Conservation (phyloP, 2,888 invertebrate species). For the Ligdia adustata region DNA sequence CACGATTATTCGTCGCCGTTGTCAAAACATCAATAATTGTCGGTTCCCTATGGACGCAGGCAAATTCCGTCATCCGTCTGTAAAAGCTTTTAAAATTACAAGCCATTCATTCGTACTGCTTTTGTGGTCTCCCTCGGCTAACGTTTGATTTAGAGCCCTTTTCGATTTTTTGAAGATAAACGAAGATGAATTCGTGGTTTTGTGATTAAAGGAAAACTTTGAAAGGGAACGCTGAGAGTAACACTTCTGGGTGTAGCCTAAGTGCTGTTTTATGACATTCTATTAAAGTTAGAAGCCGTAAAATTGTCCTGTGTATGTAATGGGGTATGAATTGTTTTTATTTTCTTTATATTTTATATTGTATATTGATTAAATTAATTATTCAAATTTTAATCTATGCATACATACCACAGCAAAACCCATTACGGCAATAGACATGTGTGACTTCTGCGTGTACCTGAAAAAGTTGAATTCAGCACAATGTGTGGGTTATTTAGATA, state of each 20-base stretch:
- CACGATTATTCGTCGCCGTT: constrained; percentile 58
- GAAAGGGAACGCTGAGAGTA: background rate
- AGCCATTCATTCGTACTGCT: constrained; percentile 76
- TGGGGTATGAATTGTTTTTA: no score
- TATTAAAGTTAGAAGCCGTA: no score
- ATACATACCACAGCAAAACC: no score
- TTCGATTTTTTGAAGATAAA: constrained; percentile 38
- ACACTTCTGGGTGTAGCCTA: constrained; percentile 7
- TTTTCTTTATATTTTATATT: no score
- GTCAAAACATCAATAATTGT: constrained; percentile 80
- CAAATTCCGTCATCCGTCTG: constrained; percentile 68
- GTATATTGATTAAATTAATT: no score
- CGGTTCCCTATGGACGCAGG: constrained; percentile 58
- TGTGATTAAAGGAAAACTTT: constrained; percentile 32
- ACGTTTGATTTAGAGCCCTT: constrained; percentile 60
- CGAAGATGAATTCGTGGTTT: constrained; percentile 34
- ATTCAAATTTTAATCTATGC: no score
- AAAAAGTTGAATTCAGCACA: no score
- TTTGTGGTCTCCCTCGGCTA: constrained; percentile 70
- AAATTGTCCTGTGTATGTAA: no score
- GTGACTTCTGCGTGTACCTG: no score
- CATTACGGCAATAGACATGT: no score
- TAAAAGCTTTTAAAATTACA: constrained; percentile 81
- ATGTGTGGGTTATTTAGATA: no score
- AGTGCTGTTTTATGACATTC: constrained; percentile 14